These are phyloP conservation scores for Chlorops oryzae DNA, from an alignment of 1,140 invertebrate genomes.

Conservation along the genomic window DNA sequence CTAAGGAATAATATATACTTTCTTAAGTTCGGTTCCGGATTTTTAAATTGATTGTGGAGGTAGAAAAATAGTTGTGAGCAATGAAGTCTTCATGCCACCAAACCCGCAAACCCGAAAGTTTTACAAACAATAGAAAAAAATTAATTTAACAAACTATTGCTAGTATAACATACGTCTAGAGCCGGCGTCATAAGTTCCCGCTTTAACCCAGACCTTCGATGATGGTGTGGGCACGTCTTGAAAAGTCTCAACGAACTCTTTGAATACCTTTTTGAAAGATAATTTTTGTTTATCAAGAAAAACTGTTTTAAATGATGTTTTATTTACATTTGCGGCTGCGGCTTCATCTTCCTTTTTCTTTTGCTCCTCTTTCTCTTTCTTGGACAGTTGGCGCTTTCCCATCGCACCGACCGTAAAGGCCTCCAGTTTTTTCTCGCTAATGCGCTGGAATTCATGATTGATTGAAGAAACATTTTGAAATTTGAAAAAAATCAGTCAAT, in stretches of 20 bases:
- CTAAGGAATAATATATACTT: conserved; percentile 25
- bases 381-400: conserved; percentile 66
- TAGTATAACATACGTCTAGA: conserved; percentile 69
- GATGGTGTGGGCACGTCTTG: conserved; percentile 71
- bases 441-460: conserved; percentile 56
- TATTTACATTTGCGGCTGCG: conserved; percentile 62
- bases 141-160: neutral
- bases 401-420: conserved; percentile 78
- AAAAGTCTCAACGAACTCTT: conserved; percentile 97
- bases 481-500: too few species aligned
- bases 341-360: conserved; percentile 83
- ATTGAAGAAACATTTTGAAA: too few species aligned
- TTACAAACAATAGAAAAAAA: neutral
- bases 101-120: too few species aligned
- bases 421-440: conserved; percentile 70
- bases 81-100: too few species aligned
- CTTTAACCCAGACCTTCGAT: conserved; percentile 94
- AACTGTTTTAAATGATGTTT: neutral
- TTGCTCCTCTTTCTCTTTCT: conserved; percentile 84
- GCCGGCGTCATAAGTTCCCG: conserved; percentile 91
- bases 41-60: too few species aligned
- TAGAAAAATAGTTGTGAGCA: conserved; percentile 9
- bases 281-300: neutral
- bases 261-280: conserved; percentile 65
- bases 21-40: too few species aligned